Base-by-base conservation (phyloP, 1,140 invertebrate species). In the Lerema accius region DNA sequence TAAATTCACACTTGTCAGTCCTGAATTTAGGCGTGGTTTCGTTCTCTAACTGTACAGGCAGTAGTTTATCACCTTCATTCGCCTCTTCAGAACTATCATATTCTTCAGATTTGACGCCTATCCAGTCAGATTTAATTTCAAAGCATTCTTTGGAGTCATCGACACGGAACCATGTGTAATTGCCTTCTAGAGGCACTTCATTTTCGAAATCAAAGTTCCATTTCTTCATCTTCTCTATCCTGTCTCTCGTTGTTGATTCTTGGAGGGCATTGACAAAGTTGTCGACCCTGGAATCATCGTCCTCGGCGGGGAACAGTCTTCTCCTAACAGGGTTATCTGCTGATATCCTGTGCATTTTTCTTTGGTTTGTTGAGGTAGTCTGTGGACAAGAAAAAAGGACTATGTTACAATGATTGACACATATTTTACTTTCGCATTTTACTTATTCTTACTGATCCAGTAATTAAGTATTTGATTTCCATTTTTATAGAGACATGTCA, bases 171-270 rank as follows among this genome's bases (percentile, higher is more conserved):
- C 84, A 86, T 65, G 76, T 56, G 26, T 71, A 78, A 0, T 39
- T 48, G 7, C 82, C 82, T 37, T 78, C 68, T 56, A 84, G 56
- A 9, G 84, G 73, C 10, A 65, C 19, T 43, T 84, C 84, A 10
- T 80, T 84, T 61, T 63, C 65, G 17, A 84, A 82, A 42, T 87
- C 84, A 15, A 87, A 87, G 19, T 84, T 84, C 69, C 74, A 86
- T 56, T 80, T 80, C 7, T 67, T 49, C 14, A 68, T 65, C 23
- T 75, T 82, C 19, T 74, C 71, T 6, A 67, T 43, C 32, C 50
- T 69, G 0, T 78, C 77, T 14, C 51, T 70, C 0, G 46, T 48
- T 16, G 71, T 66, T 0, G 71, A 67, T 65, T 87, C 82, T 65
- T 75, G 73, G n/a, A 82, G 62, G 1, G 71, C 48, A 37, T 85